A percentile compares a stretch with the other conserved stretches of the same genome.
These are phyloP conservation scores for Pollenia labialis DNA, from an alignment of 2,888 invertebrate species.

Conservation along the genomic window DNA sequence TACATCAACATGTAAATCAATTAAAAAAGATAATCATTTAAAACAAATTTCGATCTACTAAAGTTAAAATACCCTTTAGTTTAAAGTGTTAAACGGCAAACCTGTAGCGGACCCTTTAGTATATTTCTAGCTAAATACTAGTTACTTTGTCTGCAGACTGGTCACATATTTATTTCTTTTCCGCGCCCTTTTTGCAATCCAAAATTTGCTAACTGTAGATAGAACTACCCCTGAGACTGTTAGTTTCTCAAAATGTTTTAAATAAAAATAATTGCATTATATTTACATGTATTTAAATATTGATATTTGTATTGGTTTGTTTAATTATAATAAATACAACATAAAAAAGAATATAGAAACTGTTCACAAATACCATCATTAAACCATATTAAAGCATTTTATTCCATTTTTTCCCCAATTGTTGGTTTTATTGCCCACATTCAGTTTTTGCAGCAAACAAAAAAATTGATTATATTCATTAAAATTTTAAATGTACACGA, in stretches of 20 bases:
- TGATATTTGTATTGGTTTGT: slow-evolving; percentile 60
- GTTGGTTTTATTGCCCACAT: slow-evolving; percentile 19
- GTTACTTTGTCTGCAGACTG: too few species aligned
- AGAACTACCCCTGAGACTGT: not conserved
- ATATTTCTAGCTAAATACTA: too few species aligned
- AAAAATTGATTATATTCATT: slow-evolving; percentile 64
- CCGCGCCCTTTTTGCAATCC: too few species aligned
- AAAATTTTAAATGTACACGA: slow-evolving; percentile 65
- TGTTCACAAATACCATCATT: slow-evolving; percentile 56
- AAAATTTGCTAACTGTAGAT: too few species aligned
- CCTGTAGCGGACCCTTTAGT: too few species aligned
- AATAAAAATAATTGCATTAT: not conserved
- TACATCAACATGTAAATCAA: too few species aligned
- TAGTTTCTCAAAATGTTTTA: not conserved
- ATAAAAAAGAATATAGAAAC: slow-evolving; percentile 40
- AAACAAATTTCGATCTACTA: too few species aligned
- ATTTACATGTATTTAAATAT: slow-evolving; percentile 8
- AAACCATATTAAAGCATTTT: slow-evolving; percentile 31
- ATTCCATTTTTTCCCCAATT: slow-evolving; percentile 25
- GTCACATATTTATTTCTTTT: too few species aligned
- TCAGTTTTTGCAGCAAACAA: slow-evolving; percentile 26
- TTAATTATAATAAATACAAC: slow-evolving; percentile 63
- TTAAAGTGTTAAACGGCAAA: too few species aligned
- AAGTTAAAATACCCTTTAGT: too few species aligned
- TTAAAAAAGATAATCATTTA: too few species aligned